Evolutionary conservation across 2,888 invertebrate species (phyloP).

Genomic region (Anarsia innoxiella): DNA sequence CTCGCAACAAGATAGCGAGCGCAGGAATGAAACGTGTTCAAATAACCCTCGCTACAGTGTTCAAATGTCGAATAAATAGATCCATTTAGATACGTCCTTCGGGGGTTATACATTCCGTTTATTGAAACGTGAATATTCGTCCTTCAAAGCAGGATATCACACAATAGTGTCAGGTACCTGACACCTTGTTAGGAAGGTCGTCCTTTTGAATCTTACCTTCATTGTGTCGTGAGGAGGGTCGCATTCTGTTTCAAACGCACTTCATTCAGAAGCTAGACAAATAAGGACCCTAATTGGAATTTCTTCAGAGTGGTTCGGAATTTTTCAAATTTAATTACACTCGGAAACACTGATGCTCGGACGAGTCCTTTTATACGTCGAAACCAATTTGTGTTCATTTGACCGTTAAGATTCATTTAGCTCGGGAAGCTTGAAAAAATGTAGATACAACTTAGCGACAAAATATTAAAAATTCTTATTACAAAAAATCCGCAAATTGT

Average conservation of each 20-base stretch:
- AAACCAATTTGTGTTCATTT: slow-evolving; percentile 7
- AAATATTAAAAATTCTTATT: background rate
- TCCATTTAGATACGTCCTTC: slow-evolving; percentile 30
- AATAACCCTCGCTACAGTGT: slow-evolving; percentile 19
- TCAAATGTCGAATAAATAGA: slow-evolving; percentile 29
- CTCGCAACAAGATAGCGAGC: background rate
- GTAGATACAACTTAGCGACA: background rate
- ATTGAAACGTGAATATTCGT: slow-evolving; percentile 59
- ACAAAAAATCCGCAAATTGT: slow-evolving; percentile 8
- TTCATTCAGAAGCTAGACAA: slow-evolving; percentile 38
- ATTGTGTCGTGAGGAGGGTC: slow-evolving; percentile 60
- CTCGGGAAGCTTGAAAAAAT: background rate
- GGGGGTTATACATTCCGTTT: slow-evolving; percentile 35
- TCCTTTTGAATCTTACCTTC: slow-evolving; percentile 53
- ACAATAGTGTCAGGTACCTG: slow-evolving; percentile 66
- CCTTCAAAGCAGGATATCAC: slow-evolving; percentile 51
- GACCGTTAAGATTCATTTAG: slow-evolving; percentile 4
- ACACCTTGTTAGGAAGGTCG: slow-evolving; percentile 64
- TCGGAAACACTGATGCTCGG: slow-evolving; percentile 1
- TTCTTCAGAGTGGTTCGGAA: slow-evolving; percentile 20
- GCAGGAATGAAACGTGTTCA: slow-evolving; percentile 9
- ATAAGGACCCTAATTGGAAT: slow-evolving; percentile 50
- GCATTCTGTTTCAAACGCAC: slow-evolving; percentile 53
- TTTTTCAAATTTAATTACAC: slow-evolving; percentile 13
- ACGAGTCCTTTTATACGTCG: slow-evolving; percentile 7